Base-by-base conservation (phyloP, 2,113 vertebrate species). In the Sorex fumeus region DNA sequence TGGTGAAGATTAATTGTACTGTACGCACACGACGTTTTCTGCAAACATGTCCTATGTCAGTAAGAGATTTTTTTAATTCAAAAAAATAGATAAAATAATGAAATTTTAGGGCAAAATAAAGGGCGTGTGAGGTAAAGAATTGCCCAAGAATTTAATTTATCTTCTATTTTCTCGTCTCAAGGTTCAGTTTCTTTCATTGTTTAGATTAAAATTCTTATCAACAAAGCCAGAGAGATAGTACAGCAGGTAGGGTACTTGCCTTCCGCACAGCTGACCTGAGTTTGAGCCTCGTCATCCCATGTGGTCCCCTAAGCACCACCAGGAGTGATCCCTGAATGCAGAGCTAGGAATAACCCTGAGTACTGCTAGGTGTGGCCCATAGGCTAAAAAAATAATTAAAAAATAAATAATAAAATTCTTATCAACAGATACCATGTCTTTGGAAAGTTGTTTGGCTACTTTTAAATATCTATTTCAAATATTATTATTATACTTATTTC, bases 391-490 rank as follows among this genome's bases (percentile, higher is more conserved):
- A 40, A 13, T 50, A 50, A 50, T 50, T 2, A 50, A 50, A 50
- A 2, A 50, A 50, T 50, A 50, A 50, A 50, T 6, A 50, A 50
- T 32, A 71, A 75, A 77, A 75, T 64, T 23, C 30, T 87, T 80
- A 50, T 47, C 57, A 57, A 62, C 30, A 85, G n/a, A 83, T 23
- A 21, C 57, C 18, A 60, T 19, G 57, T 60, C 57, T 60, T 60
- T 60, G 57, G 21, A 60, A 60, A 60, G 57, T 23, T 23, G 57
- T 2, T 23, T 23, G 57, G 2, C 57, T 21, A 19, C 19, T 8
- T 27, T 74, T n/a, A 79, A n/a, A 25, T 62, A 57, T 84, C 86
- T 93, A 30, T 69, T 91, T 72, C 62, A 71, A 67, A 94, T 47
- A 23, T 32, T 84, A 23, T 32, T 84, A 57, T 77, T n/a, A 19